Evolutionary conservation across 2,888 invertebrate genomes (phyloP).

Genomic region (Horisme vitalbata): DNA sequence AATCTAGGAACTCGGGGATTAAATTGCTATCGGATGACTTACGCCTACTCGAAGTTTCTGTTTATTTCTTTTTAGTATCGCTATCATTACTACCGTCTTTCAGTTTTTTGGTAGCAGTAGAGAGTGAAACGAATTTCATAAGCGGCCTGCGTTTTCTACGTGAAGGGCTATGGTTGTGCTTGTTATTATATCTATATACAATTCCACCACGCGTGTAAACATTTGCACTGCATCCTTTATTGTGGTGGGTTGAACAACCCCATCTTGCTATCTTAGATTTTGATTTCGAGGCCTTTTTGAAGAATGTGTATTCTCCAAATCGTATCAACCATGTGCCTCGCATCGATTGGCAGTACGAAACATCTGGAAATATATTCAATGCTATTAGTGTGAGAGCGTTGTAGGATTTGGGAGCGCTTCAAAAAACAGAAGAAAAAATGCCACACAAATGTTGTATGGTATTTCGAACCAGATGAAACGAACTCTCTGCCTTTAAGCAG

Average conservation of each 20-base stretch:
- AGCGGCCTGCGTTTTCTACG: not conserved
- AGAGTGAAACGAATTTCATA: not conserved
- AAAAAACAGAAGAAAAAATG: too few relatives aligned
- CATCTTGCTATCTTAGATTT: slow-evolving; percentile 13
- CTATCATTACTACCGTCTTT: not conserved
- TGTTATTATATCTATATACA: not conserved
- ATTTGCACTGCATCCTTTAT: slow-evolving; percentile 11
- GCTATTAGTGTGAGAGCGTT: not conserved
- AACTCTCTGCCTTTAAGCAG: too few relatives aligned
- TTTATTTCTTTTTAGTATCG: not conserved
- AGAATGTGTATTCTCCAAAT: slow-evolving; percentile 3
- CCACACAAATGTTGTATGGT: too few relatives aligned
- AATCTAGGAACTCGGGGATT: not conserved
- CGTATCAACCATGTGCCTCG: slow-evolving; percentile 5
- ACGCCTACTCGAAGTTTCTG: too few relatives aligned
- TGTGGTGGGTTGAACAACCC: slow-evolving; percentile 14
- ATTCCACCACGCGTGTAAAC: not conserved
- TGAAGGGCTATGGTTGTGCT: slow-evolving; percentile 1
- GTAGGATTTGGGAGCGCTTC: not conserved
- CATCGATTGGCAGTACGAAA: slow-evolving; percentile 6
- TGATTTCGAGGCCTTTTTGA: slow-evolving; percentile 1
- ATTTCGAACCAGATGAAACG: too few relatives aligned
- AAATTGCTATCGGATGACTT: not conserved
- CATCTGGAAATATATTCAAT: not conserved
- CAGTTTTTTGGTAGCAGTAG: not conserved